These are phyloP conservation scores for Chrysochloris asiatica DNA, from an alignment of 2,113 vertebrate genomes.

Conservation along the genomic window DNA sequence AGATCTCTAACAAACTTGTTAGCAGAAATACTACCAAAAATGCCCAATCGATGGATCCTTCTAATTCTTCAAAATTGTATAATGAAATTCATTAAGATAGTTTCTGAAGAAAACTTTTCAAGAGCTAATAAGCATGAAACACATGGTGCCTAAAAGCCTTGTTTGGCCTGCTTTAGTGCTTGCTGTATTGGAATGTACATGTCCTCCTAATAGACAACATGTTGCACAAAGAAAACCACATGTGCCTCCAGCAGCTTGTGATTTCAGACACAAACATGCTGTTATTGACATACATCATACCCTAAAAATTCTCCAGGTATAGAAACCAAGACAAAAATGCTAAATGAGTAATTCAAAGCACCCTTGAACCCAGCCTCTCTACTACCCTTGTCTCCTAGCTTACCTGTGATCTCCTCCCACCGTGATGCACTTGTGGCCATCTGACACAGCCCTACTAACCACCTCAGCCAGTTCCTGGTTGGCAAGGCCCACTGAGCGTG, in stretches of 20 bases:
- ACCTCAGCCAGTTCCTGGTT: slow-evolving; percentile 90
- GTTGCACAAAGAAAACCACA: background rate
- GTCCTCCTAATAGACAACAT: background rate
- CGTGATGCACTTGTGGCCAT: slow-evolving; percentile 92
- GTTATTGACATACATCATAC: background rate
- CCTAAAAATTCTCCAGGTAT: background rate
- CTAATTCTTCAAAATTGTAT: background rate
- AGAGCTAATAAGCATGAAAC: slow-evolving; percentile 22
- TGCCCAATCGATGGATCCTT: no score
- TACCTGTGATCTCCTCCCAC: slow-evolving; percentile 99
- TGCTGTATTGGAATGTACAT: background rate
- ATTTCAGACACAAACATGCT: background rate
- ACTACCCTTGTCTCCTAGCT: slow-evolving; percentile 29
- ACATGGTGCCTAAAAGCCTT: background rate
- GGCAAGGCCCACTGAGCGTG: slow-evolving; percentile 93
- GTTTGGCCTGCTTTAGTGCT: background rate
- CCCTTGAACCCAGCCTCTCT: background rate
- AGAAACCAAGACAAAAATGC: slow-evolving; percentile 7
- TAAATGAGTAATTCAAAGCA: background rate
- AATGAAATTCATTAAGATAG: background rate
- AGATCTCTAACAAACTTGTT: no score
- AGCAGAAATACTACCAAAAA: no score
- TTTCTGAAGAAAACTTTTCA: background rate
- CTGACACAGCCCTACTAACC: slow-evolving; percentile 89
- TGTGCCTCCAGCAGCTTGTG: background rate